Conservation (phyloP, 2,797 vertebrate genomes). For the Pteronotus mesoamericanus region DNA sequence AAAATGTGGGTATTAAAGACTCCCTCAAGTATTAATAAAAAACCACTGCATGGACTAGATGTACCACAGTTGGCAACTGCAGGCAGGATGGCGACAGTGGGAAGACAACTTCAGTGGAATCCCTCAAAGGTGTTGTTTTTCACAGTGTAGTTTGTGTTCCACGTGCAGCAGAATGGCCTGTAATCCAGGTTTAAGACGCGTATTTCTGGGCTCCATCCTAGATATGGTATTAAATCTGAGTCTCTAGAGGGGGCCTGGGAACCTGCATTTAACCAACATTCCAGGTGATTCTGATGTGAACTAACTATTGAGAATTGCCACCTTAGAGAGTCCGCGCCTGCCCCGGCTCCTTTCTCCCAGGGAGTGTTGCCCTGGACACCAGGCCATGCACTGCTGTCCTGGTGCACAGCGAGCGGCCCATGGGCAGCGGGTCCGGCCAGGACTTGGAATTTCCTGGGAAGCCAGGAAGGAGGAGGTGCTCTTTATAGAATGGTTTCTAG, state of each 20-base stretch:
- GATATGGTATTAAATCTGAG: too few species aligned
- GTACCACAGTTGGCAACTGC: not conserved
- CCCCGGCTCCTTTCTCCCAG: not conserved
- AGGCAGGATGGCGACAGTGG: not conserved
- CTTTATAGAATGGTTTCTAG: constrained; percentile 22
- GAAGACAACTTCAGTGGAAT: not conserved
- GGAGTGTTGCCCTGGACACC: fast-evolving
- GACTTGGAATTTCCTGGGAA: constrained; percentile 17
- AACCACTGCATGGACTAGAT: not conserved
- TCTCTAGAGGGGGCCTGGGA: not conserved
- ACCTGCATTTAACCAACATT: not conserved
- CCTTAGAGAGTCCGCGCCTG: not conserved
- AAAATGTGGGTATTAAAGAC: not conserved
- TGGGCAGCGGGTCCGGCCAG: not conserved
- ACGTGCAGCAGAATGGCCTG: not conserved
- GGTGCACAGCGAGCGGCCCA: fast-evolving
- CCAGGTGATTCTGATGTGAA: not conserved
- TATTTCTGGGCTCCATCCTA: not conserved
- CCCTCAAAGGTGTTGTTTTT: not conserved
- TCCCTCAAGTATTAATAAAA: not conserved
- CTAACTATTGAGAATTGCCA: not conserved
- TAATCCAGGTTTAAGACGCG: not conserved
- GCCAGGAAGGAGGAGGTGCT: not conserved
- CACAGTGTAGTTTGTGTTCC: fast-evolving
- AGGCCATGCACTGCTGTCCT: not conserved